A percentile compares a stretch with the other conserved stretches of the same genome.
phyloP scores from a whole-genome alignment of 2,888 invertebrate genomes.

The Hydrotaea cyrtoneurina region DNA sequence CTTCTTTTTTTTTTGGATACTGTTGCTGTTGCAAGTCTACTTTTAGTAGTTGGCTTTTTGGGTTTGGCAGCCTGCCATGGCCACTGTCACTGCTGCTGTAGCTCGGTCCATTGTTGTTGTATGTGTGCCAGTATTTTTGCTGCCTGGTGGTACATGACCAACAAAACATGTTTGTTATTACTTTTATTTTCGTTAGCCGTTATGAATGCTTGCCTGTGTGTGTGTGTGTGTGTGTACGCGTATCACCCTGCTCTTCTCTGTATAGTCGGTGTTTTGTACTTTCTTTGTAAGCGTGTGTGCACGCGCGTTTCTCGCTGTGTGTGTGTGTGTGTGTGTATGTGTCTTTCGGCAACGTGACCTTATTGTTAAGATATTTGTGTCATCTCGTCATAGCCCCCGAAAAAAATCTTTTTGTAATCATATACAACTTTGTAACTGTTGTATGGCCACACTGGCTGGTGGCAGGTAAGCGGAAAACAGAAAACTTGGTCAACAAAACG shows the following conservation, averaged over 20 bases:
- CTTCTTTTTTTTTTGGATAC: conserved; percentile 5
- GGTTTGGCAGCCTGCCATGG: not conserved
- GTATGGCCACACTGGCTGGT: not conserved
- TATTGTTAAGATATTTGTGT: conserved; percentile 63
- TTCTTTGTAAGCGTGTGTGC: not conserved
- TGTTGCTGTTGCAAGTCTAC: not conserved
- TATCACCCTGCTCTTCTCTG: not conserved
- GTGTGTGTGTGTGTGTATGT: not conserved
- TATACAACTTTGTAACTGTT: conserved; percentile 1
- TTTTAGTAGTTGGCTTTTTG: conserved; percentile 13
- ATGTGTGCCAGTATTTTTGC: conserved; percentile 19
- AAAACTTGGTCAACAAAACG: conserved; percentile 21
- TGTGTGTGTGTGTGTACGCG: not conserved
- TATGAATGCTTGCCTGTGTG: no score
- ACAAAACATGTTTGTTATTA: conserved; percentile 56
- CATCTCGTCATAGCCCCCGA: conserved; percentile 35
- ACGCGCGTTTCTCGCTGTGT: not conserved
- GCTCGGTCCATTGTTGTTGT: not conserved
- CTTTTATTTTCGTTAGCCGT: conserved; percentile 57
- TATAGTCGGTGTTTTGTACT: conserved; percentile 13
- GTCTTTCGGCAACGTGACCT: conserved; percentile 50
- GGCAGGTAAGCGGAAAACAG: conserved; percentile 11
- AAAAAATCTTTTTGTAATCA: conserved; percentile 25
- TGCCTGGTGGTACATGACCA: conserved; percentile 50
- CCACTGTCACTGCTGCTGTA: conserved; percentile 29